Evolutionary conservation across 64 coral and sea anemone genomes (phyloP), one percentile per base, ranked within the genome.

Genomic region (Trachythela sp.): DNA sequence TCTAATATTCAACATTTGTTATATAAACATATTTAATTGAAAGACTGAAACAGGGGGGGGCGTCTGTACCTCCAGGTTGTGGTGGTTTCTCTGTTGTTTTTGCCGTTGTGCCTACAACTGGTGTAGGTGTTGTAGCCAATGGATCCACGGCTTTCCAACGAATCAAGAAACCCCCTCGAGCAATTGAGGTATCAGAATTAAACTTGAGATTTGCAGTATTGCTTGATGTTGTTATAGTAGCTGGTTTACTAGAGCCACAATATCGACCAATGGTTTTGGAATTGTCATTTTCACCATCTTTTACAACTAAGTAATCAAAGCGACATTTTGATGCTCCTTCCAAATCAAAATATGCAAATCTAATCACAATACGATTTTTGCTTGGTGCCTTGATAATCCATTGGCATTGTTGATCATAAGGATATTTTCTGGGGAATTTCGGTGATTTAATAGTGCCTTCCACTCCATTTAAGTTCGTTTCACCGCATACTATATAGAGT

Each of bases 311-410:
- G 17, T 64, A 80, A 13, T 39, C 31, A 80, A 35, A 80, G 30
- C 75, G 37, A 18, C 75, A 80, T 4, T 39, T 37, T 37, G 33
- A 80, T 37, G 33, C 31, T 37, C 75, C 37, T 80, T 80, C 75
- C 75, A 80, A 80, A 39, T 80, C 75, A 80, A 80, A 80, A 30
- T 80, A 80, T 30, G 31, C 9, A 80, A 80, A 80, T 39, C 37
- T 80, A 39, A 80, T 80, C 75, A 80, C 75, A 34, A 80, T 37
- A 30, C 30, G 33, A 39, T 39, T 30, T 30, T 8, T 36, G 4
- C 37, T 39, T 35, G 75, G 75, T 37, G 37, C 75, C 30, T 13
- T 80, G 26, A 80, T 80, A 15, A 80, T 14, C 75, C 75, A 80
- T 0, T 37, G 33, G 20, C 75, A 80, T 39, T 80, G 30, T 20